Evolutionary conservation across 1,140 invertebrate genomes (phyloP).

Genomic region (Hestina assimilis): DNA sequence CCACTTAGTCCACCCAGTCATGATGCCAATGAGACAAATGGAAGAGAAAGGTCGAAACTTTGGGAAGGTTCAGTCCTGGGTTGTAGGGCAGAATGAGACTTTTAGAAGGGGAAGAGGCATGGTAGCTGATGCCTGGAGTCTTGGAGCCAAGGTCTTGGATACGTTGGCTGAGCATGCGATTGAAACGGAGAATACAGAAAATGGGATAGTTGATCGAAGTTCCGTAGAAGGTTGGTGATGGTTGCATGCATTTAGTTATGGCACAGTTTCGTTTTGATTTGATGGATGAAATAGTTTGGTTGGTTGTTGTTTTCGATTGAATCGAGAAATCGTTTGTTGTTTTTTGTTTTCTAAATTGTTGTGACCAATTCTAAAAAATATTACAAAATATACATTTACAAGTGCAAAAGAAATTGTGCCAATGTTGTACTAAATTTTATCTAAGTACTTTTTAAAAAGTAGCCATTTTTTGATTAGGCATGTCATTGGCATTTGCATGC

Average conservation of each 20-base stretch:
- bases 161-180: slow-evolving; percentile 55
- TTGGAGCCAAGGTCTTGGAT: slow-evolving; percentile 56
- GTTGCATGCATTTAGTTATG: slow-evolving; percentile 2
- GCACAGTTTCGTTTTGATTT: too few relatives aligned
- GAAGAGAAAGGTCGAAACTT: slow-evolving; percentile 49
- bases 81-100: slow-evolving; percentile 36
- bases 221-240: slow-evolving; percentile 58
- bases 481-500: background rate
- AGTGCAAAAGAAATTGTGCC: too few relatives aligned
- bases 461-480: background rate
- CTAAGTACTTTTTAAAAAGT: too few relatives aligned
- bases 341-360: too few relatives aligned
- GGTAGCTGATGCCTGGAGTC: slow-evolving; percentile 46
- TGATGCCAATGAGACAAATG: slow-evolving; percentile 40
- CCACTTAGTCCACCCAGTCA: slow-evolving; percentile 51
- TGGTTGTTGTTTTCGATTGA: background rate
- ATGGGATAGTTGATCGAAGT: slow-evolving; percentile 56
- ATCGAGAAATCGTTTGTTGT: too few relatives aligned
- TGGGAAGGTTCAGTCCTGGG: slow-evolving; percentile 46
- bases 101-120: slow-evolving; percentile 40
- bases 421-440: background rate
- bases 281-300: too few relatives aligned
- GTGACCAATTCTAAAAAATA: too few relatives aligned
- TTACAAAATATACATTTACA: too few relatives aligned
- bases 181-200: slow-evolving; percentile 52